Evolutionary conservation across 2,888 invertebrate species (phyloP), one percentile per base, ranked within the genome.

Genomic region (Pollenia amentaria): DNA sequence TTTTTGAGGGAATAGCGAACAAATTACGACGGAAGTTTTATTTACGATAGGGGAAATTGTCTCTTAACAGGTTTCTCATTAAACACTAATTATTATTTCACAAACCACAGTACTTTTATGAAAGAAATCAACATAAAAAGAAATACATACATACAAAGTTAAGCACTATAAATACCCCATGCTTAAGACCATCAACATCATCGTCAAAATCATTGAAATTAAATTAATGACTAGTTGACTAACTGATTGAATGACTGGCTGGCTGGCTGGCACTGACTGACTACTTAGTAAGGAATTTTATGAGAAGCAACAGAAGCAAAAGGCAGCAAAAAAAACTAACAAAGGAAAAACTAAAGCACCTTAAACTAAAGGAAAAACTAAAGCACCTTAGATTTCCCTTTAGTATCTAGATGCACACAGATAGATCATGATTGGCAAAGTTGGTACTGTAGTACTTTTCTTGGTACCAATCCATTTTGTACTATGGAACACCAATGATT

Each of bases 181-280:
- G 16, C 44, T 72, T 76, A 67, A 72, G 8, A 16, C 42, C 57
- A 73, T 62, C 44, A 46, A 38, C 69, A 53, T 57, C 55, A 73
- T 60, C 67, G 44, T 65, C 16, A 46, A 69, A 60, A 51, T 75
- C 64, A 42, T 72, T 46, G 29, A 77, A 67, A 73, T 73, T 55
- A 40, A 76, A 76, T 81, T 57, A 78, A 83, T 76, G 79, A 79
- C 73, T 69, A 48, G 10, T 73, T 75, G 78, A 67, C 55, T 85
- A 67, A 67, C 78, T 79, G 67, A 64, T 76, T 80, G 65, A 57
- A 64, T 65, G 64, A 77, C 51, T 62, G 65, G 40, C 57, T 40
- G 46, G 40, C 57, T 79, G 67, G 64, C 80, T 80, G 72, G 51
- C 57, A 65, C 65, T 62, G 65, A 44, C 48, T 76, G 14, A 48